Base-by-base conservation (phyloP, 1,140 invertebrate genomes). In the Vollenhovia emeryi region DNA sequence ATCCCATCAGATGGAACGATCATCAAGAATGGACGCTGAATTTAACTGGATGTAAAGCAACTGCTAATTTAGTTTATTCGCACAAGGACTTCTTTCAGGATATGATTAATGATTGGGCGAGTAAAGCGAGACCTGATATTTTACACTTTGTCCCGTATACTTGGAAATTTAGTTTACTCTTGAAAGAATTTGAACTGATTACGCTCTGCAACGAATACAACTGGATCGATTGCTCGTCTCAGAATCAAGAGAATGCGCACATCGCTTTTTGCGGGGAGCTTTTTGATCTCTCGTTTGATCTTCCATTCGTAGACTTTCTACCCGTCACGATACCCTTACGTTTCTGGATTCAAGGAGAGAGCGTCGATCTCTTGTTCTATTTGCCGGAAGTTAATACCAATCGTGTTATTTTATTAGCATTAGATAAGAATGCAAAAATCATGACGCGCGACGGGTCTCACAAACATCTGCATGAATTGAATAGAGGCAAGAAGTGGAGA, bases 161-260 rank as follows among this genome's bases (percentile, higher is more conserved):
- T 0, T 99, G 98, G 97, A 98, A 98, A 93, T 97, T 99, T 88
- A 98, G 97, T 87, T 95, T 99, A 55, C 95, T 98, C 0, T 95
- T 99, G 7, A 99, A 99, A 94, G 98, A 99, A 93, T 99, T 99
- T 95, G 99, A 99, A 95, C 95, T 99, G 3, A 96, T 99, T 0
- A 98, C 98, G 59, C 94, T 99, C 9, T 97, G 98, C 84, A 99
- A 99, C 95, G 98, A 99, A 93, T 98, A 98, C 93, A 99, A 99
- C 94, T 99, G 99, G 99, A 98, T 99, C 88, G 99, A 99, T 94
- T 99, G 98, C 90, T 99, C 98, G 62, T 98, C 98, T 55, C 98
- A 98, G 60, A 98, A 98, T 92, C 98, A 98, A 95, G 98, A 99
- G 95, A 99, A 99, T 94, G 97, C 97, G 91, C 98, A 98, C 92